These are phyloP conservation scores for Pristiophorus japonicus DNA, from an alignment of 2,113 vertebrate species.

Conservation along the genomic window DNA sequence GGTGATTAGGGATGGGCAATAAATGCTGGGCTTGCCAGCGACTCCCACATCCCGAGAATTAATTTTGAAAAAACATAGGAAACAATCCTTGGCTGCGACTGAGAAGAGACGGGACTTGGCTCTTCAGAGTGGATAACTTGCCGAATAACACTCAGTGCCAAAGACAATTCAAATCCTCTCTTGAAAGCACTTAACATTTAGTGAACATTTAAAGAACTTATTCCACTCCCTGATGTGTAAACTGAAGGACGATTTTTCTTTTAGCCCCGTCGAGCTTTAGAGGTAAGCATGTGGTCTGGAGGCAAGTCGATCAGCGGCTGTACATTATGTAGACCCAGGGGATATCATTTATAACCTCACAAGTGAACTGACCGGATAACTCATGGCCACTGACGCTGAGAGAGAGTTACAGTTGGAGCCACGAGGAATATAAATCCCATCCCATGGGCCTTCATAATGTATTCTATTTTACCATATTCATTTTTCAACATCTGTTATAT, in stretches of 20 bases:
- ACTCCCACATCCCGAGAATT: not conserved
- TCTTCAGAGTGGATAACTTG: not conserved
- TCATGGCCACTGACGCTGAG: slow-evolving; percentile 9
- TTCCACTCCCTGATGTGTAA: not conserved
- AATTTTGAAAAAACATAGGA: not conserved
- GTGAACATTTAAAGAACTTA: not conserved
- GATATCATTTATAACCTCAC: slow-evolving; percentile 23
- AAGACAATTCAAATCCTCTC: not conserved
- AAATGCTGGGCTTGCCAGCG: not conserved
- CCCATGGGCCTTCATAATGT: slow-evolving; percentile 10
- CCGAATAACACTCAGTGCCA: not conserved
- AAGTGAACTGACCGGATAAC: slow-evolving; percentile 31
- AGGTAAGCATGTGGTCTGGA: not conserved
- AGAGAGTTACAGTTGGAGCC: slow-evolving; percentile 3
- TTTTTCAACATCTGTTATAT: slow-evolving; percentile 20
- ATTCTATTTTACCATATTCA: slow-evolving; percentile 20
- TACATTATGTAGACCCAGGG: slow-evolving; percentile 25
- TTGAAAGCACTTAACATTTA: slow-evolving; percentile 5
- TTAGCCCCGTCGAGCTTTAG: not conserved
- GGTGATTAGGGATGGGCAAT: not conserved
- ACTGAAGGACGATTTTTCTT: not conserved
- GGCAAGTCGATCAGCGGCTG: not conserved
- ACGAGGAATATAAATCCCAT: slow-evolving; percentile 18
- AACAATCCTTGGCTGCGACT: not conserved
- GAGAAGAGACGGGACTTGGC: not conserved